These are phyloP conservation scores for Uloborus diversus DNA, from an alignment of 1,140 invertebrate genomes.

Conservation along the genomic window DNA sequence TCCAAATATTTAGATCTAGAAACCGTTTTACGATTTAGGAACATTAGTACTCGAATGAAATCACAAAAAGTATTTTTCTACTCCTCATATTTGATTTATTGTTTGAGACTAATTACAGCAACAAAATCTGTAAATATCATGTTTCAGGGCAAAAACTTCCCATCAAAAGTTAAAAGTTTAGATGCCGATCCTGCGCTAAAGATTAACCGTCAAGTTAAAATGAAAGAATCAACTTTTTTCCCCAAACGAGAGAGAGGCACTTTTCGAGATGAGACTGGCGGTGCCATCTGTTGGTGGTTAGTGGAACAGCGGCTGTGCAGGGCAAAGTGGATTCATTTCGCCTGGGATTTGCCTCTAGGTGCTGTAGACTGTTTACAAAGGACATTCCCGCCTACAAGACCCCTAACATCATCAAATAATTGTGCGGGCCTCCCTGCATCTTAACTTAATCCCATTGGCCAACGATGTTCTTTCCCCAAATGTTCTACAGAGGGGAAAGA, in stretches of 20 bases:
- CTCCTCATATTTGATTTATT: too few species aligned
- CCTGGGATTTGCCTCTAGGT: constrained; percentile 38
- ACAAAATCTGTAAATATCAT: too few species aligned
- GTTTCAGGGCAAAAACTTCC: too few species aligned
- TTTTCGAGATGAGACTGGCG: constrained; percentile 6
- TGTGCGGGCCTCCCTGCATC: constrained; percentile 17
- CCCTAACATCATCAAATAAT: constrained; percentile 49
- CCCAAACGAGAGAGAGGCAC: not conserved
- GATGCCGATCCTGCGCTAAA: too few species aligned
- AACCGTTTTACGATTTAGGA: too few species aligned
- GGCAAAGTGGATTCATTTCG: constrained; percentile 26
- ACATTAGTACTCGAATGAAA: too few species aligned
- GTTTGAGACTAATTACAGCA: too few species aligned
- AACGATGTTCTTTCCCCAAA: constrained; percentile 7
- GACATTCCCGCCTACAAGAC: constrained; percentile 30
- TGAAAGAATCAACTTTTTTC: not conserved
- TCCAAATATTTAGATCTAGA: too few species aligned
- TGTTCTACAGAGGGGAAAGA: constrained; percentile 10
- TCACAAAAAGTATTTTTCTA: too few species aligned
- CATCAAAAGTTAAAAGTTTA: too few species aligned
- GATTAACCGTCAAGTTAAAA: too few species aligned
- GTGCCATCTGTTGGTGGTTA: constrained; percentile 32
- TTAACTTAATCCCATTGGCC: constrained; percentile 47
- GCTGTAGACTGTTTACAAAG: constrained; percentile 44
- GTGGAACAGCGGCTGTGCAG: not conserved